Percentiles rank a stretch among this genome's conserved stretches.
Conservation (phyloP, 1,140 invertebrate species). For the Magallana gigas region DNA sequence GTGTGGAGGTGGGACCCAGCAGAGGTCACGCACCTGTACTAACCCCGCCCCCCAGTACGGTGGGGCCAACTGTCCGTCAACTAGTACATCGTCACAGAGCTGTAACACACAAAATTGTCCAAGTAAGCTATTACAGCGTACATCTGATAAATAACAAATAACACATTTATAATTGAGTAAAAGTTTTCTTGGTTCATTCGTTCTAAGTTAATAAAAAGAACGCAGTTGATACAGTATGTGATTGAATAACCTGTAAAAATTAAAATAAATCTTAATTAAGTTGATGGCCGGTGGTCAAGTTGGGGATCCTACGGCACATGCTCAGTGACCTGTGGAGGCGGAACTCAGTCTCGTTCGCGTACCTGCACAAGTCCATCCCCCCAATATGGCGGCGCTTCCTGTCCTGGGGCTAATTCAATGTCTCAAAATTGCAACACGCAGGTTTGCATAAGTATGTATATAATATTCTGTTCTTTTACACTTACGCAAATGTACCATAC, state of each 20-base stretch:
- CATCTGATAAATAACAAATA: no score
- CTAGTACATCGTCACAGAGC: neutral
- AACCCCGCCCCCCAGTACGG: conserved; percentile 1
- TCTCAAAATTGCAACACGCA: neutral
- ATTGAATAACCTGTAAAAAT: no score
- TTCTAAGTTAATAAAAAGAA: no score
- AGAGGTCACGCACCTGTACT: neutral
- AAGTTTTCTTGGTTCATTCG: no score
- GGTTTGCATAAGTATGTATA: neutral
- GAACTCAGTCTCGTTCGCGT: neutral
- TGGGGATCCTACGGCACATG: neutral
- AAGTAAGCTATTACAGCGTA: neutral
- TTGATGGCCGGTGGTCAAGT: neutral
- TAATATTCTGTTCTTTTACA: no score
- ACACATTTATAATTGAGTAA: no score
- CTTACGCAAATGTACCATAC: no score
- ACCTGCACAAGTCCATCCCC: neutral
- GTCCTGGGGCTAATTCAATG: neutral
- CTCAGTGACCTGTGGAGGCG: neutral
- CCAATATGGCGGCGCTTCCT: neutral
- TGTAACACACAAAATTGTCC: conserved; percentile 30
- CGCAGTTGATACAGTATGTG: no score
- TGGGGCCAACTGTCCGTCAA: neutral
- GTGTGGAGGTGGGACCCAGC: neutral
- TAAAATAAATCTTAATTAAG: neutral